Evolutionary conservation across 2,797 vertebrate genomes (phyloP), one percentile per base, ranked within the genome.

Genomic region (Myoxocephalus aenaeus): DNA sequence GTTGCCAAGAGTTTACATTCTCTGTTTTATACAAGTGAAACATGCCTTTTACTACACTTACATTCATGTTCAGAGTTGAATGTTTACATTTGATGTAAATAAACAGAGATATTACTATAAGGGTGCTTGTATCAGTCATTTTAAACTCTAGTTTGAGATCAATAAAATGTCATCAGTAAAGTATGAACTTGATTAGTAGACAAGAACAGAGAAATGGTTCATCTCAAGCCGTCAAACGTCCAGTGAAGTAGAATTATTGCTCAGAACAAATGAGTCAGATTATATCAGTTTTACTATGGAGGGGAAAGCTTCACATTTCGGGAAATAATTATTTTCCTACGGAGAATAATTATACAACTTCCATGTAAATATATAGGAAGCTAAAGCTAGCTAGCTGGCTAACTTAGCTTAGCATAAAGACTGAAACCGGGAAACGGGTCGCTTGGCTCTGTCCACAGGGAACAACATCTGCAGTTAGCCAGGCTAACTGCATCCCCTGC

Each of bases 11-110:
- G 87, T 92, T 92, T 90, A 90, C 88, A 91, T 87, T 84, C 77
- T 76, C 84, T 85, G 89, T 95, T 95, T 96, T 95, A 88, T 95
- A 96, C 92, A 56, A 90, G 86, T 92, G 42, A 83, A 86, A 93
- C 89, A 90, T 93, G 94, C 92, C 93, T 95, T 95, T 95, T 94
- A 93, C 87, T 86, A 91, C 84, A 87, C 79, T 80, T 88, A 88
- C 82, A 89, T 90, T 92, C 86, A 92, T 92, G 85, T 90, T 70
- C 78, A 91, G 90, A 95, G 89, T 93, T 92, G 88, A 93, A 93
- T 94, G 93, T 95, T 95, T 94, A 94, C 93, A 94, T 92, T 81
- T 89, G 84, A 89, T 91, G 88, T 90, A 92, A 94, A 92, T 94
- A 94, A 93, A 94, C 12, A 5, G 75, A 79, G 84, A 75, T 87